Base-by-base conservation (phyloP, 1,140 invertebrate species). In the Branchinecta lindahli region DNA sequence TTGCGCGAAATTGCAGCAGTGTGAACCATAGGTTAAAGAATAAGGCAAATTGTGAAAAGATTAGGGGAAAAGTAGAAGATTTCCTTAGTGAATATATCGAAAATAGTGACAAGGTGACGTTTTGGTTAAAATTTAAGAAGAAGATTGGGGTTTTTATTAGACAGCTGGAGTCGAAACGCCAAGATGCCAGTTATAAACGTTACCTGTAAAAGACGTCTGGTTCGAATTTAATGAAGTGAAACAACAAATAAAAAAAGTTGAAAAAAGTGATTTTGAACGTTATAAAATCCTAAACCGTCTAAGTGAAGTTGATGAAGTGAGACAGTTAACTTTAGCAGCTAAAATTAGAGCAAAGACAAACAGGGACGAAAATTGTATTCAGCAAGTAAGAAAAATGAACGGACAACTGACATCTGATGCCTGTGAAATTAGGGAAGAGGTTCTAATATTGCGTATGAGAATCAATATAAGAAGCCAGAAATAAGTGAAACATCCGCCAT, bases 151-250 rank as follows among this genome's bases (percentile, higher is more conserved):
- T 9, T 9, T 9, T 52, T 9, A 52, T 52, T 52, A 52, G n/a
- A 52, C 9, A n/a, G 47, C 9, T 52, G 47, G 47, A n/a, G n/a
- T n/a, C n/a, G n/a, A n/a, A 52, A 52, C 9, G 47, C 9, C 47
- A 52, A 9, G 9, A 52, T 52, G 9, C 9, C 9, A 52, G 47
- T 9, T 9, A 52, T 52, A n/a, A 9, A 52, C n/a, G n/a, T 52
- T 52, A n/a, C 47, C 47, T n/a, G n/a, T 52, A 52, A 52, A 52
- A 52, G 47, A n/a, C 47, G n/a, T 52, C 47, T 52, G 47, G 47
- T 52, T 9, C 9, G n/a, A 52, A n/a, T n/a, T n/a, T n/a, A n/a
- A n/a, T n/a, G n/a, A n/a, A n/a, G n/a, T n/a, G n/a, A n/a, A n/a
- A n/a, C 9, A n/a, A 9, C 9, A 52, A 52, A 52, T 52, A 52